These are phyloP conservation scores for Stratiomys singularior DNA, from an alignment of 2,888 invertebrate genomes.

Conservation along the genomic window DNA sequence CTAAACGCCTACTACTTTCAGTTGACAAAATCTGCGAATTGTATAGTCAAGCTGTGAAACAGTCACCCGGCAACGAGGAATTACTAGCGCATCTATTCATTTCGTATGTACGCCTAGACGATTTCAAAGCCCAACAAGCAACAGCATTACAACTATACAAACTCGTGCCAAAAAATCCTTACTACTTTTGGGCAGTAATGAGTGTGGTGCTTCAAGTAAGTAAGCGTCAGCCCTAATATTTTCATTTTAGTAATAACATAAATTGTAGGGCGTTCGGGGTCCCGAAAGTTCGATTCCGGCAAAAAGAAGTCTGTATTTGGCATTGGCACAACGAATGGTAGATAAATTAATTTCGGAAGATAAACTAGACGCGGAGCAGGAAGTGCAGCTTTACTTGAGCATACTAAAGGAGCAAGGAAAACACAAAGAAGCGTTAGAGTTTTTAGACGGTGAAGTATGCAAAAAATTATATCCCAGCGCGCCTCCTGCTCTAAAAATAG, in stretches of 20 bases:
- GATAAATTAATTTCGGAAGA: slow-evolving; percentile 87
- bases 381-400: slow-evolving; percentile 90
- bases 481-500: slow-evolving; percentile 76
- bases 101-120: slow-evolving; percentile 90
- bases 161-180: slow-evolving; percentile 91
- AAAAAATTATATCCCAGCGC: slow-evolving; percentile 75
- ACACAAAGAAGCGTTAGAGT: slow-evolving; percentile 80
- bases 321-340: slow-evolving; percentile 94
- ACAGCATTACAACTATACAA: slow-evolving; percentile 92
- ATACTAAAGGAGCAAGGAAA: slow-evolving; percentile 85
- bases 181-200: slow-evolving; percentile 99
- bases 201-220: slow-evolving; percentile 91
- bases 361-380: slow-evolving; percentile 93
- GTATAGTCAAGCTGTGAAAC: slow-evolving; percentile 89
- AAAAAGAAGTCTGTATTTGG: slow-evolving; percentile 78
- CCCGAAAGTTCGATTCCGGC: slow-evolving; percentile 67
- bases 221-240: slow-evolving; percentile 13
- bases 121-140: slow-evolving; percentile 90
- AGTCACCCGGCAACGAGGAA: slow-evolving; percentile 90
- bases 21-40: slow-evolving; percentile 89
- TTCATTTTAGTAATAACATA: neutral
- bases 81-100: slow-evolving; percentile 94
- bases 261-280: slow-evolving; percentile 64
- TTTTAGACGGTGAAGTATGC: slow-evolving; percentile 82
- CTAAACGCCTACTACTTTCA: slow-evolving; percentile 64